Conservation (phyloP, 2,113 vertebrate species). For the Dicrurus megarhynchus region DNA sequence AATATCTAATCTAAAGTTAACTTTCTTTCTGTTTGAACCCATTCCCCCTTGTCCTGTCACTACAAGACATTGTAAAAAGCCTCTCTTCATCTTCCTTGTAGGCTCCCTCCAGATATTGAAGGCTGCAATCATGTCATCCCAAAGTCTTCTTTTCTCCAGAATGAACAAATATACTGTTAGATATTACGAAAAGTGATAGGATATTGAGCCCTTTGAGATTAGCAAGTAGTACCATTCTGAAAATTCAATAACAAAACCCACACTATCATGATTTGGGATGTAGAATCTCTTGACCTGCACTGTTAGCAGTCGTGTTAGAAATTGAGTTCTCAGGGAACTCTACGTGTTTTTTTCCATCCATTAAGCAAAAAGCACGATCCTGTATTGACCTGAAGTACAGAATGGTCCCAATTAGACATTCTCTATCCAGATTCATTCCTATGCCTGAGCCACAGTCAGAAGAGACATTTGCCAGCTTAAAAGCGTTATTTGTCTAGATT, state of each 20-base stretch:
- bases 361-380: background rate
- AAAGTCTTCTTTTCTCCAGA: background rate
- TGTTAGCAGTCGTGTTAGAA: background rate
- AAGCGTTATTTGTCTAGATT: background rate
- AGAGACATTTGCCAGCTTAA: background rate
- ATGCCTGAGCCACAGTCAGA: background rate
- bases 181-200: background rate
- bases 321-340: background rate
- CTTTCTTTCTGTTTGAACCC: background rate
- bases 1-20: background rate
- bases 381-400: background rate
- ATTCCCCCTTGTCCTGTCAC: background rate
- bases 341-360: background rate
- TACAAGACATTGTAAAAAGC: background rate
- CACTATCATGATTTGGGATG: background rate
- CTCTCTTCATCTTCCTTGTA: background rate
- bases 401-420: background rate
- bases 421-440: background rate
- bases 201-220: background rate
- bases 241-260: background rate
- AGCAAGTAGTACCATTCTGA: background rate
- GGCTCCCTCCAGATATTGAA: background rate
- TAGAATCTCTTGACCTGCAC: background rate
- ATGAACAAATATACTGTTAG: background rate
- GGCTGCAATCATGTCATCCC: background rate